Percentiles rank a stretch among this genome's conserved stretches.
These are phyloP conservation scores for Macrobrachium nipponense DNA, from an alignment of 1,140 invertebrate genomes.

Conservation along the genomic window DNA sequence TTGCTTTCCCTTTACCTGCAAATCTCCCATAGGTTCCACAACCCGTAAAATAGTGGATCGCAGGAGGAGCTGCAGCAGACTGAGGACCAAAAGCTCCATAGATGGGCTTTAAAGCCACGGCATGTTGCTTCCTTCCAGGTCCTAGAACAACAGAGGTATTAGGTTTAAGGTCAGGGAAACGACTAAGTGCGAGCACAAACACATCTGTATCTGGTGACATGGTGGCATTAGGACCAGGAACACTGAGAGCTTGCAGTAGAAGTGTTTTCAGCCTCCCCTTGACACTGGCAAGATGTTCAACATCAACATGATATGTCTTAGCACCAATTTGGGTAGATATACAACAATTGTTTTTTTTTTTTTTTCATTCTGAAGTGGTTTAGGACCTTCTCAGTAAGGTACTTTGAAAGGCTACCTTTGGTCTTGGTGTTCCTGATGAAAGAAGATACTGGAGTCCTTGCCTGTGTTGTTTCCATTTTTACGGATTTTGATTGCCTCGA, in stretches of 20 bases:
- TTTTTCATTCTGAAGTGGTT: background rate
- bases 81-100: constrained; percentile 1
- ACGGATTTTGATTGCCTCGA: too few relatives aligned
- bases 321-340: background rate
- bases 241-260: too few relatives aligned
- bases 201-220: constrained; percentile 6
- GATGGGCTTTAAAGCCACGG: background rate
- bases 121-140: background rate
- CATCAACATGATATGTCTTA: background rate
- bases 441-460: too few relatives aligned
- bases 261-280: background rate
- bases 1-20: constrained; percentile 7
- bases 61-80: background rate
- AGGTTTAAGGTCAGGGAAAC: background rate
- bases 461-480: too few relatives aligned
- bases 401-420: too few relatives aligned
- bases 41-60: background rate
- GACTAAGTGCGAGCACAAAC: background rate
- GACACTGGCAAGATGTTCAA: background rate
- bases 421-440: too few relatives aligned
- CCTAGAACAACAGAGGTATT: background rate
- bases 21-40: background rate
- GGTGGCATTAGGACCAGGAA: background rate
- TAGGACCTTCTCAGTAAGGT: constrained; percentile 2
- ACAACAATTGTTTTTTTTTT: background rate